phyloP scores from a whole-genome alignment of 2,113 vertebrate genomes.

The Paraplagusia blochii region DNA sequence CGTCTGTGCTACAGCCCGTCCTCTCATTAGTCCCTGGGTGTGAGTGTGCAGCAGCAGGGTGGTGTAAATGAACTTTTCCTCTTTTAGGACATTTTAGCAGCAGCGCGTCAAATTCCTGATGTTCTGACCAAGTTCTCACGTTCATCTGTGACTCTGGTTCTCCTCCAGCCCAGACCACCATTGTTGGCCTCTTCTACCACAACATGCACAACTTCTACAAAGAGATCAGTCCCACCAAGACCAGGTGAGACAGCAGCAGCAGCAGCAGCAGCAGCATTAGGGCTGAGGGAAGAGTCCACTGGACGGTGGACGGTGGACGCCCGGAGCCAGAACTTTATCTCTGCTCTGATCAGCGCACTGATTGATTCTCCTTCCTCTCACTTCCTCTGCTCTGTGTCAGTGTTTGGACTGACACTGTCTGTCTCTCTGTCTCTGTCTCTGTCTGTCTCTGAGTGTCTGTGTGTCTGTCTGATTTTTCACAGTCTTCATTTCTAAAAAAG shows the following conservation, averaged over 20 bases:
- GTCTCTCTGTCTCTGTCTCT: no score
- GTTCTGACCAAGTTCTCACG: conserved; percentile 13
- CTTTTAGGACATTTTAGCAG: conserved; percentile 53
- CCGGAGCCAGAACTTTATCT: conserved; percentile 60
- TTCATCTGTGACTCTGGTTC: conserved; percentile 17
- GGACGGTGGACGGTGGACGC: conserved; percentile 26
- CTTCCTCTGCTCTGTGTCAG: conserved; percentile 78
- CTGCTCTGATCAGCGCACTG: no score
- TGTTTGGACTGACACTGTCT: no score
- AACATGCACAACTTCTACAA: conserved; percentile 84
- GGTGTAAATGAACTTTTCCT: conserved; percentile 72
- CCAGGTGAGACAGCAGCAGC: conserved; percentile 76
- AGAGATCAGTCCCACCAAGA: conserved; percentile 81
- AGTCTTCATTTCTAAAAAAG: no score
- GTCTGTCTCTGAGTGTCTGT: no score
- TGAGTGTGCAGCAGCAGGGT: conserved; percentile 43
- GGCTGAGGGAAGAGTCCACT: neutral
- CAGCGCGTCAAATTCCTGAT: conserved; percentile 58
- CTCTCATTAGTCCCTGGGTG: conserved; percentile 57
- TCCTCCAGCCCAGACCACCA: conserved; percentile 74
- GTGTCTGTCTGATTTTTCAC: no score
- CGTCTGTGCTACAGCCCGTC: conserved; percentile 50
- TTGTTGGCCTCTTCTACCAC: conserved; percentile 77
- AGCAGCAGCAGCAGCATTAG: no score
- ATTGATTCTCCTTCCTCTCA: neutral